These are phyloP conservation scores for Cyphomyrmex costatus DNA, from an alignment of 1,140 invertebrate species.

Conservation along the genomic window DNA sequence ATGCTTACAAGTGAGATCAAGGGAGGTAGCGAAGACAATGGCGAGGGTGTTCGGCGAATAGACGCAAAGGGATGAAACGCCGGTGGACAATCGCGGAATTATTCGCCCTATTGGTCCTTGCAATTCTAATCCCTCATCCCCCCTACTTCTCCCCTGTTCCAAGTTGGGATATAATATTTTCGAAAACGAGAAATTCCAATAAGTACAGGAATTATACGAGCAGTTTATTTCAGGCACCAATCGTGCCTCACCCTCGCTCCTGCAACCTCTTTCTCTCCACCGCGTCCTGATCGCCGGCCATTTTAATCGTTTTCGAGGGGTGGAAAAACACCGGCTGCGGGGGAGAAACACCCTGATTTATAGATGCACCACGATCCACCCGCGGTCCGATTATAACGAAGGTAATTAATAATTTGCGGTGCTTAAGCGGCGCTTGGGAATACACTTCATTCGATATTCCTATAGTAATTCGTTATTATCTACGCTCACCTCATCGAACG, in stretches of 20 bases:
- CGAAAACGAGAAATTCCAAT: constrained; percentile 65
- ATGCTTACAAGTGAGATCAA: constrained; percentile 70
- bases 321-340: constrained; percentile 67
- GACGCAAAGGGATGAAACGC: background rate
- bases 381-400: constrained; percentile 59
- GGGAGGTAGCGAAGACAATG: constrained; percentile 51
- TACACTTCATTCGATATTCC: constrained; percentile 74
- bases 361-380: constrained; percentile 56
- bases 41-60: background rate
- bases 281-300: constrained; percentile 22
- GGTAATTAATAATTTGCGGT: constrained; percentile 76
- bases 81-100: constrained; percentile 45
- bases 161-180: constrained; percentile 71
- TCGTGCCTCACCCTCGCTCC: constrained; percentile 34
- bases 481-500: constrained; percentile 69
- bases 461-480: constrained; percentile 74
- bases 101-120: constrained; percentile 21
- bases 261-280: background rate
- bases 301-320: constrained; percentile 75
- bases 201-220: constrained; percentile 76
- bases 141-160: background rate
- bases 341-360: constrained; percentile 62
- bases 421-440: constrained; percentile 70
- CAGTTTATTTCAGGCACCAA: constrained; percentile 76
- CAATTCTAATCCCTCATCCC: background rate